These are phyloP conservation scores for Bergia sp. DNA, from an alignment of 92 coral and sea anemone species.

Conservation along the genomic window DNA sequence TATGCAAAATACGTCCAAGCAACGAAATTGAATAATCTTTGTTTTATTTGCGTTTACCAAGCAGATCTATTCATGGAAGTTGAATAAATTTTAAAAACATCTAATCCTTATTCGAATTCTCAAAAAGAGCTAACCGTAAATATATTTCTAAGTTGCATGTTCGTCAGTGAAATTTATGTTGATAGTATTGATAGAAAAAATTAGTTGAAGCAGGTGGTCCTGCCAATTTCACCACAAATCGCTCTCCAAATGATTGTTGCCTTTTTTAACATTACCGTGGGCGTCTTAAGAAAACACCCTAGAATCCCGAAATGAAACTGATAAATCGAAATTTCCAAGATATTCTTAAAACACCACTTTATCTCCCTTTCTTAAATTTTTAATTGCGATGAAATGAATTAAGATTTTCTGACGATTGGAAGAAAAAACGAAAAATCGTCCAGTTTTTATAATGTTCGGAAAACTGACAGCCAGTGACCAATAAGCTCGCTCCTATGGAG, in stretches of 20 bases:
- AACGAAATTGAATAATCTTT: conserved; percentile 2
- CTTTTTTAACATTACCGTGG: neutral
- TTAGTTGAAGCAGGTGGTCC: conserved; percentile 31
- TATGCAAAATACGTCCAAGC: neutral
- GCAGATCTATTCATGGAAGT: neutral
- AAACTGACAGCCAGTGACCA: neutral
- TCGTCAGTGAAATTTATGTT: neutral
- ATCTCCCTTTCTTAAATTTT: neutral
- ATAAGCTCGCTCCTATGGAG: neutral
- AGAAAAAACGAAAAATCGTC: neutral
- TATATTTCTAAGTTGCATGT: neutral
- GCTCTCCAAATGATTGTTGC: conserved; percentile 6
- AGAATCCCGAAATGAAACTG: neutral
- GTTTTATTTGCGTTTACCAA: neutral
- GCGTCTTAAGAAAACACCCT: conserved; percentile 9
- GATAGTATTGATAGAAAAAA: neutral
- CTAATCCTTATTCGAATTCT: neutral
- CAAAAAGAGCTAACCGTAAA: neutral
- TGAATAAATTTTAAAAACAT: neutral
- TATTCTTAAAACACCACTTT: neutral
- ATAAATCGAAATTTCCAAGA: neutral
- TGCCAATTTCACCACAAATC: conserved; percentile 9
- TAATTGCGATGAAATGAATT: neutral
- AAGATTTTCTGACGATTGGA: neutral
- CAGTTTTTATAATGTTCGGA: neutral